Conservation (phyloP, 2,113 vertebrate genomes). For the Tragelaphus scriptus region DNA sequence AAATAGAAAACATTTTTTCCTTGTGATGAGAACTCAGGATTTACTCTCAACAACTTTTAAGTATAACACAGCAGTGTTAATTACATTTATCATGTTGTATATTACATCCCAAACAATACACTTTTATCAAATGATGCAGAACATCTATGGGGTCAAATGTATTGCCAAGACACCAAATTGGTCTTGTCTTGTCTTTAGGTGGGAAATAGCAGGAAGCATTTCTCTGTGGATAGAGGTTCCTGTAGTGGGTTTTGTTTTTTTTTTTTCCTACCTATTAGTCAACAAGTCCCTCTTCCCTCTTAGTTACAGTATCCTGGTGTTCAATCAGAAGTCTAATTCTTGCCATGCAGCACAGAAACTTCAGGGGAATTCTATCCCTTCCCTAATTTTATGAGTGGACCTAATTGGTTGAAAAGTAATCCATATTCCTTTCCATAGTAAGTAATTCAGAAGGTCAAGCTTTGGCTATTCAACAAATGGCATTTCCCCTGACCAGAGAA, state of each 20-base stretch:
- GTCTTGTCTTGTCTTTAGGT: neutral
- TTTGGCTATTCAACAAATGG: neutral
- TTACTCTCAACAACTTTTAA: neutral
- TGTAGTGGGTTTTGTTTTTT: neutral
- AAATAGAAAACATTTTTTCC: neutral
- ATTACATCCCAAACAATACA: neutral
- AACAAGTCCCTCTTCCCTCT: neutral
- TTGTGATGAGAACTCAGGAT: neutral
- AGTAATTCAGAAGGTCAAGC: neutral
- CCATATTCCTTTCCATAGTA: neutral
- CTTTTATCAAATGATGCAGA: neutral
- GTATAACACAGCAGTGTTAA: neutral
- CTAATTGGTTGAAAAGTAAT: neutral
- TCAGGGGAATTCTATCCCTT: neutral
- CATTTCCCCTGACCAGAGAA: neutral
- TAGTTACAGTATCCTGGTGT: neutral
- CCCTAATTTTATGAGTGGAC: neutral
- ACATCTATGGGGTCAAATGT: neutral
- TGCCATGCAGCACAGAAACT: neutral
- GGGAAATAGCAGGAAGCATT: neutral
- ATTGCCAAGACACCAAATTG: neutral
- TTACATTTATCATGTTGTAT: neutral
- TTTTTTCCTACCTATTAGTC: neutral
- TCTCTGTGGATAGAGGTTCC: neutral
- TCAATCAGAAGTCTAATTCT: neutral